phyloP scores from a whole-genome alignment of 2,888 invertebrate species.

The Monoplex corrugatus region DNA sequence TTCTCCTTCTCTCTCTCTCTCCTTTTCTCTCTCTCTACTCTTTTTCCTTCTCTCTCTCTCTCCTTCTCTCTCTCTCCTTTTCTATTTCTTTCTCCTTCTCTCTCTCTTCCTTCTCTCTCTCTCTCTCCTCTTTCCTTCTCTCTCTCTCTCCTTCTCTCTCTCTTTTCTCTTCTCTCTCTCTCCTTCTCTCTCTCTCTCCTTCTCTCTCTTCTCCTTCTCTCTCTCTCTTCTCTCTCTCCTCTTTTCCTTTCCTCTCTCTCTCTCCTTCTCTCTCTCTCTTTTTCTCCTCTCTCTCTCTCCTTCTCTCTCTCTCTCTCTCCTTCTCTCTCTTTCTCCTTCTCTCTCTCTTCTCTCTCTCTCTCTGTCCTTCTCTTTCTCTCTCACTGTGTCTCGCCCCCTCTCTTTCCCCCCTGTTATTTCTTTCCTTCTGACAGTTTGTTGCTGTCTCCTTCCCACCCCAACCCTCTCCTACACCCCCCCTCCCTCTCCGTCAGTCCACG shows the following conservation, averaged over 20 bases:
- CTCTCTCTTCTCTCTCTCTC: neutral
- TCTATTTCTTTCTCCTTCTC: neutral
- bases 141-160: no score
- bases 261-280: neutral
- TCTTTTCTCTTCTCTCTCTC: no score
- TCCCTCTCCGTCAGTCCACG: neutral
- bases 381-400: neutral
- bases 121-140: no score
- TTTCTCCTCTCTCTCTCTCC: no score
- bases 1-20: no score
- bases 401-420: neutral
- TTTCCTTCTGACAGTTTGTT: neutral
- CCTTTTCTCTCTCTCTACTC: neutral
- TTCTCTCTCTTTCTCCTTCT: neutral
- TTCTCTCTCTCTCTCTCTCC: neutral
- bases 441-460: no score
- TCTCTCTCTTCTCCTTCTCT: neutral
- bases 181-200: no score
- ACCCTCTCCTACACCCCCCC: no score
- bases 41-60: no score
- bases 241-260: neutral
- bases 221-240: neutral
- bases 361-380: neutral
- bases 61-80: no score
- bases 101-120: neutral